These are phyloP conservation scores for Helicoverpa assulta DNA, from an alignment of 2,888 invertebrate genomes.

Conservation along the genomic window DNA sequence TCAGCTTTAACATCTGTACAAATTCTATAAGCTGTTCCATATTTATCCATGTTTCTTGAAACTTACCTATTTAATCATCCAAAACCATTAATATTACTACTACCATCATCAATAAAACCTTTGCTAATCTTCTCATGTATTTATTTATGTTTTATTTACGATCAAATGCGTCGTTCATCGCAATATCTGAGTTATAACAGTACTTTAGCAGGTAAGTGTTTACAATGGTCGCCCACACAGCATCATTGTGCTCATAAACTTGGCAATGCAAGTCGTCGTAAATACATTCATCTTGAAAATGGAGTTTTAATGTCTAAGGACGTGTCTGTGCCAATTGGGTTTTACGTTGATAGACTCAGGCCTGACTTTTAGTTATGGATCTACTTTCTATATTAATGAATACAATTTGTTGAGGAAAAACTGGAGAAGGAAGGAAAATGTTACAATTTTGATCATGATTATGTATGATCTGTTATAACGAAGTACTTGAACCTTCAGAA, in stretches of 20 bases:
- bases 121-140: slow-evolving; percentile 4
- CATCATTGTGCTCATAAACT: slow-evolving; percentile 81
- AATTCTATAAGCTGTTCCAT: too few species aligned
- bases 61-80: too few species aligned
- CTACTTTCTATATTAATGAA: not conserved
- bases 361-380: not conserved
- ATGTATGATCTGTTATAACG: too few species aligned
- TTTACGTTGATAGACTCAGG: not conserved
- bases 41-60: too few species aligned
- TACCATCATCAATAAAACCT: slow-evolving; percentile 2
- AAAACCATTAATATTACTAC: too few species aligned
- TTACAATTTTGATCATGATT: too few species aligned
- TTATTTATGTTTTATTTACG: slow-evolving; percentile 26
- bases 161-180: slow-evolving; percentile 30
- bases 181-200: slow-evolving; percentile 41
- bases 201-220: slow-evolving; percentile 65
- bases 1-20: too few species aligned
- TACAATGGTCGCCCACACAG: slow-evolving; percentile 69
- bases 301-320: slow-evolving; percentile 72
- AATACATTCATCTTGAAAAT: slow-evolving; percentile 76
- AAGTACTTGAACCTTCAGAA: too few species aligned
- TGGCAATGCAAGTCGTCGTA: slow-evolving; percentile 77
- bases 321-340: slow-evolving; percentile 23
- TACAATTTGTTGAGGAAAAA: too few species aligned
- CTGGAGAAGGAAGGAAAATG: too few species aligned